These are phyloP conservation scores for Chelonus formosanus DNA, from an alignment of 2,888 invertebrate species.

Conservation along the genomic window DNA sequence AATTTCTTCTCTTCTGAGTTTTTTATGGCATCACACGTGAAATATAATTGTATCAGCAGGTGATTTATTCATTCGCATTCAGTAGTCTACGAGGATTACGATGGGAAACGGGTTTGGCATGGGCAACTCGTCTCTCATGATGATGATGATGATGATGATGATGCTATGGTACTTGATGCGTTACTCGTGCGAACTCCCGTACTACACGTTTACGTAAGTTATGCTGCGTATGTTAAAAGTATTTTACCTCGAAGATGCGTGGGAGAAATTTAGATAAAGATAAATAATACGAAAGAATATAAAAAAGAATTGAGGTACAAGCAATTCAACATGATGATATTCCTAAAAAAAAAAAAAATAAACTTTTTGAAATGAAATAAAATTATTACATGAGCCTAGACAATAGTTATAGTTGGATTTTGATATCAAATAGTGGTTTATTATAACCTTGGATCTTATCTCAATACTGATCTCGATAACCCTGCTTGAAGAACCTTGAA, in stretches of 20 bases:
- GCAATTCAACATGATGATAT: too few relatives aligned
- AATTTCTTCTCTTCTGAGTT: slow-evolving; percentile 1
- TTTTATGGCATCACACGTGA: background rate
- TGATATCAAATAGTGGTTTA: background rate
- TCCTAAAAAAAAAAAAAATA: too few relatives aligned
- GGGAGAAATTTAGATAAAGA: background rate
- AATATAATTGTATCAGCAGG: slow-evolving; percentile 6
- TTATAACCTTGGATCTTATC: slow-evolving; percentile 11
- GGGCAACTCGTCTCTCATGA: background rate
- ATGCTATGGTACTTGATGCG: slow-evolving; percentile 7
- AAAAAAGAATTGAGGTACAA: too few relatives aligned
- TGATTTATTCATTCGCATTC: slow-evolving; percentile 4
- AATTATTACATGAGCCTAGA: too few relatives aligned
- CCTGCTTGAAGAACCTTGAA: slow-evolving; percentile 35
- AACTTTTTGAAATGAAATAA: too few relatives aligned
- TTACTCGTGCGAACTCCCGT: slow-evolving; percentile 4
- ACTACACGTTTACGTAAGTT: slow-evolving; percentile 8
- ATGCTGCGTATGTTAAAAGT: background rate
- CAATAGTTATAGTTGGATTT: background rate
- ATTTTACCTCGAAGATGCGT: too few relatives aligned
- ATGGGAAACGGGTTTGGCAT: slow-evolving; percentile 29
- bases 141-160: slow-evolving; percentile 1
- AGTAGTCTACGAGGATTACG: background rate
- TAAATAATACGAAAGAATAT: background rate
- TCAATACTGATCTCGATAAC: slow-evolving; percentile 27